Base-by-base conservation (phyloP, 2,797 vertebrate genomes). In the Malurus splendens region DNA sequence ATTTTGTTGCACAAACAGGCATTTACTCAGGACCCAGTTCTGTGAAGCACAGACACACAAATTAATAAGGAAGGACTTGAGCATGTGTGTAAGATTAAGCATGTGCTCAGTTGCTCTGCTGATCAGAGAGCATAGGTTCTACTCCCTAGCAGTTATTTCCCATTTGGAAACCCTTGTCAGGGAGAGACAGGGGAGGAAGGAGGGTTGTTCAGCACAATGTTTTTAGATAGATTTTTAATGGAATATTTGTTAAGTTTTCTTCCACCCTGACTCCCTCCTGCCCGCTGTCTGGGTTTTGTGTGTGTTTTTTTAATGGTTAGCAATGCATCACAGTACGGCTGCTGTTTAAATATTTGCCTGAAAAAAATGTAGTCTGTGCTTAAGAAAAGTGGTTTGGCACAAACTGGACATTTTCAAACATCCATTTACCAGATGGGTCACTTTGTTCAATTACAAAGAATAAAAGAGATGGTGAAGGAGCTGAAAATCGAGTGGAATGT, bases 351-450 rank as follows among this genome's bases (percentile, higher is more conserved):
- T 94, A 95, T 82, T 94, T 87, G 80, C 51, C 59, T 90, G 68
- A 54, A 92, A 94, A 94, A 95, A 94, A 90, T 54, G 87, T 56
- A 90, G 89, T 94, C 90, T 95, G 70, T 65, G 57, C 62, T 93
- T 92, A 94, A 96, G 95, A 96, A 89, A 95, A 96, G 94, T 94
- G 91, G 89, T 94, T 96, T 97, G 95, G 95, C 95, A 88, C 86
- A 91, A 95, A 94, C 41, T 12, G 57, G 78, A 95, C 92, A 70
- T 91, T 97, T 96, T 97, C 90, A 94, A 95, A 94, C 86, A 94
- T 95, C 86, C 94, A 96, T 96, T 97, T 97, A 96, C 93, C 96
- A 97, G 96, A 96, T 96, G 95, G 95, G 96, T 89, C 79, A 45
- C 92, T 96, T 95, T 93, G 92, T 94, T 93, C 95, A 96, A 93